Base-by-base conservation (phyloP, 2,113 vertebrate species). In the Dipodomys spectabilis region DNA sequence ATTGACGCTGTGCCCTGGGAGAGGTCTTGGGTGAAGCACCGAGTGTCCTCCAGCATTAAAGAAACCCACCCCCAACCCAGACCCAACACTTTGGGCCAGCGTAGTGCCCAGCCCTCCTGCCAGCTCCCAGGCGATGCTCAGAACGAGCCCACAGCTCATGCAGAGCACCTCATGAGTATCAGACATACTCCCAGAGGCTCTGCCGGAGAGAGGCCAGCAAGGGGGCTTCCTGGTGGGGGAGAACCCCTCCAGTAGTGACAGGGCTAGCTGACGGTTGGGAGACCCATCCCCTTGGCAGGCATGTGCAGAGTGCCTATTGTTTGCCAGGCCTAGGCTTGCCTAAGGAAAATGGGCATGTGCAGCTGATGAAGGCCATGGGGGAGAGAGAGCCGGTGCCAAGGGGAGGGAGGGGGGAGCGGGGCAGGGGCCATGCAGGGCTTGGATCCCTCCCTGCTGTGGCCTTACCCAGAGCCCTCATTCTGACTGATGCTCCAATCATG, bases 271-370 rank as follows among this genome's bases (percentile, higher is more conserved):
- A 10, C 44, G 60, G 23, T 4, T 3, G 23, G 0, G 1, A 65
- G 23, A 62, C 23, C 44, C 65, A 12, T 16, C 35, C 57, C 1
- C 0, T 11, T 7, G 1, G 3, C 9, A 16, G 49, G 67, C 35
- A 3, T 25, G 16, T 30, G 11, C 9, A 2, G 57, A 87, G 22
- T 0, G 0, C 22, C 25, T 11, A 5, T 4, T 25, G 9, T 71
- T 19, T 30, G 20, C 39, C 23, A 10, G 64, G 44, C 22, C 72
- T 12, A 2, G 22, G 67, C 25, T 82, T 12, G 25, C 9, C 18
- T 25, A 22, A 13, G 73, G 77, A 79, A 83, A 68, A 15, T 62
- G 71, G 62, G 18, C 32, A 20, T 23, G 12, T 18, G 45, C 68
- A 64, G 65, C 22, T 28, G 22, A 18, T 0, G 19, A 22, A 64